phyloP scores from a whole-genome alignment of 2,888 invertebrate genomes.

The Myopa testacea region DNA sequence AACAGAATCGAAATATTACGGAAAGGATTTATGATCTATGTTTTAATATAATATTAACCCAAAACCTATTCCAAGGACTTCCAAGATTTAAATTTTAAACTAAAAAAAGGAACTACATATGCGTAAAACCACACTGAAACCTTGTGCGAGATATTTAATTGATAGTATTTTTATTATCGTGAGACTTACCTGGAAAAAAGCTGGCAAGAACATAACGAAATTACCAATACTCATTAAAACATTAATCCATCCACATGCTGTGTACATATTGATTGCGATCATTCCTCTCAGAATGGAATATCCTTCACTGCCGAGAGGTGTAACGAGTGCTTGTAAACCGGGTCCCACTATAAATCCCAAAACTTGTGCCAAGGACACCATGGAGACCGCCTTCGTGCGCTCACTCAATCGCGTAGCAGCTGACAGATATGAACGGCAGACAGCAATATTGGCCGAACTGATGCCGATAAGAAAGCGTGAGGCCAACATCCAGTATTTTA shows the following conservation, averaged over 20 bases:
- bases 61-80: too few relatives aligned
- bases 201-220: conserved; percentile 80
- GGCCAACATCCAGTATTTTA: conserved; percentile 80
- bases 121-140: too few relatives aligned
- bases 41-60: background rate
- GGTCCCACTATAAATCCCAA: conserved; percentile 90
- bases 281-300: conserved; percentile 69
- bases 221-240: conserved; percentile 80
- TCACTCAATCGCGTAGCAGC: conserved; percentile 84
- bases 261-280: conserved; percentile 85
- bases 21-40: background rate
- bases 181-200: conserved; percentile 73
- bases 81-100: too few relatives aligned
- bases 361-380: conserved; percentile 86
- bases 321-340: conserved; percentile 83
- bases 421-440: conserved; percentile 86
- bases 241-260: conserved; percentile 88
- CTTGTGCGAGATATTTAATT: too few relatives aligned
- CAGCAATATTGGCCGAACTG: conserved; percentile 85
- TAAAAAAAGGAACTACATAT: background rate
- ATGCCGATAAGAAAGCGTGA: conserved; percentile 86
- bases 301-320: conserved; percentile 80
- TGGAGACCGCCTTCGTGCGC: conserved; percentile 85
- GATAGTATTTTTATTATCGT: background rate
- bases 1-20: background rate